phyloP scores from a whole-genome alignment of 2,888 invertebrate genomes.

The Bombylius major region DNA sequence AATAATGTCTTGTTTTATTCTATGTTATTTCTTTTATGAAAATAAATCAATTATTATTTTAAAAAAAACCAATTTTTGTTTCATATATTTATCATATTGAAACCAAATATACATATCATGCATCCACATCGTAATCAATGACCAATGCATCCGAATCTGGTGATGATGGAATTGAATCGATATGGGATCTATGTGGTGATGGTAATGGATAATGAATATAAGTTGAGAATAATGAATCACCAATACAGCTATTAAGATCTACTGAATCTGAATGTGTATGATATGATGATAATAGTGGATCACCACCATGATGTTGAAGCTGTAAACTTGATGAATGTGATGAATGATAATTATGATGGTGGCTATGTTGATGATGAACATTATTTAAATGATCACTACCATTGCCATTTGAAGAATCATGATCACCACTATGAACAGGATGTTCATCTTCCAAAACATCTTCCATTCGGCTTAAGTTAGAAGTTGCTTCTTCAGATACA shows the following conservation, averaged over 20 bases:
- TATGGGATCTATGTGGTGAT: constrained; percentile 20
- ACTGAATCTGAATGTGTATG: constrained; percentile 26
- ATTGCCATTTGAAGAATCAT: neutral
- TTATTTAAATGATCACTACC: constrained; percentile 4
- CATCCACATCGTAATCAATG: constrained; percentile 42
- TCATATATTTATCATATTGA: too few species aligned
- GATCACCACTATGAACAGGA: constrained; percentile 46
- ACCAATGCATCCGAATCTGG: constrained; percentile 41
- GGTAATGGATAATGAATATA: constrained; percentile 29
- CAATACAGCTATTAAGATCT: constrained; percentile 29
- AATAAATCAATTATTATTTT: too few species aligned
- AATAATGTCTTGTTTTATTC: too few species aligned
- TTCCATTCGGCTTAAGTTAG: constrained; percentile 49
- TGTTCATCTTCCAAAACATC: constrained; percentile 53
- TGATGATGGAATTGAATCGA: constrained; percentile 40
- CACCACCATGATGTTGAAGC: constrained; percentile 20
- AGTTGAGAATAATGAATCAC: constrained; percentile 39
- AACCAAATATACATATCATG: too few species aligned
- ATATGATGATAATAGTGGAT: constrained; percentile 31
- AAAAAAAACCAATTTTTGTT: too few species aligned
- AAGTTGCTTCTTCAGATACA: constrained; percentile 40
- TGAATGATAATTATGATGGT: constrained; percentile 11
- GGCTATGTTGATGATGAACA: constrained; percentile 8
- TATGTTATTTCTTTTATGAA: too few species aligned
- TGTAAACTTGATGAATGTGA: constrained; percentile 16